Evolutionary conservation across 2,888 invertebrate species (phyloP).

Genomic region (Silvanus unidentatus): DNA sequence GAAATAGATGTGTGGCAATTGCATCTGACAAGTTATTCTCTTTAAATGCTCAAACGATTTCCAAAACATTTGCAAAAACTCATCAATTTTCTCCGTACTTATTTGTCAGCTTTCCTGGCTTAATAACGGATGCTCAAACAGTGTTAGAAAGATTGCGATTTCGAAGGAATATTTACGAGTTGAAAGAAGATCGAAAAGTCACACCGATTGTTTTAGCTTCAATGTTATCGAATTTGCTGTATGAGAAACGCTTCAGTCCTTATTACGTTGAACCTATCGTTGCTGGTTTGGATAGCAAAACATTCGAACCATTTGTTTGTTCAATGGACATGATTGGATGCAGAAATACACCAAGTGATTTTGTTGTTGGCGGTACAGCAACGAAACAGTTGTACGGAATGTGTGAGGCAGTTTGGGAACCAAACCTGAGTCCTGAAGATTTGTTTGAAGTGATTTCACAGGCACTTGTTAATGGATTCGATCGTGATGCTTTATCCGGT

Average conservation of each 20-base stretch:
- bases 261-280: slow-evolving; percentile 91
- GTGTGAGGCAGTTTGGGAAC: slow-evolving; percentile 89
- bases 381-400: slow-evolving; percentile 77
- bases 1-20: slow-evolving; percentile 88
- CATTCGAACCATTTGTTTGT: slow-evolving; percentile 73
- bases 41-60: slow-evolving; percentile 54
- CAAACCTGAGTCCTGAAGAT: slow-evolving; percentile 76
- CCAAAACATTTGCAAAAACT: not conserved
- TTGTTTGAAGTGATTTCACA: slow-evolving; percentile 90
- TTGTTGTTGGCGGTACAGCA: slow-evolving; percentile 87
- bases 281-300: slow-evolving; percentile 61
- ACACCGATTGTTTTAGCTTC: slow-evolving; percentile 60
- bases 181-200: slow-evolving; percentile 68
- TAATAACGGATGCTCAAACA: not conserved
- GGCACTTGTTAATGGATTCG: slow-evolving; percentile 83
- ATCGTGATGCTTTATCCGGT: slow-evolving; percentile 89
- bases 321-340: slow-evolving; percentile 90
- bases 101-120: not conserved
- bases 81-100: not conserved
- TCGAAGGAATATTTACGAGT: slow-evolving; percentile 81
- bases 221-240: slow-evolving; percentile 84
- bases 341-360: slow-evolving; percentile 77
- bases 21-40: slow-evolving; percentile 84
- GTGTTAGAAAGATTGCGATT: slow-evolving; percentile 70
- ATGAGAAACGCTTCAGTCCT: slow-evolving; percentile 88